Conservation (phyloP, 2,888 invertebrate species). For the Epirrhoe tristata region DNA sequence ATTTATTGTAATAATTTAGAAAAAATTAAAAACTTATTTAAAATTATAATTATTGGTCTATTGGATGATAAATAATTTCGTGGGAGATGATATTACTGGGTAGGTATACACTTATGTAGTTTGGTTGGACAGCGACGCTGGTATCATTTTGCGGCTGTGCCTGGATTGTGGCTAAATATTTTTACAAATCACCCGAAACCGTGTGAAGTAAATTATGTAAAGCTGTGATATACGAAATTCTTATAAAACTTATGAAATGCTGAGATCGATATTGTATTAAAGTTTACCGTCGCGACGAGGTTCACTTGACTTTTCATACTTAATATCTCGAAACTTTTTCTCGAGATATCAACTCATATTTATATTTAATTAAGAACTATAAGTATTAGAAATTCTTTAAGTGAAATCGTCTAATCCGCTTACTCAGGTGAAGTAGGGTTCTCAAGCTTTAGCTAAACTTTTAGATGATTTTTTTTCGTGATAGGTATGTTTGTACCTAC, state of each 20-base stretch:
- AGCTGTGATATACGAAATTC: constrained; percentile 71
- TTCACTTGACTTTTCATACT: constrained; percentile 53
- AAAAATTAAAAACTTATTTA: no score
- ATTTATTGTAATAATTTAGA: background rate
- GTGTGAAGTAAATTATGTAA: constrained; percentile 70
- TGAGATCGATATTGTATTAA: constrained; percentile 58
- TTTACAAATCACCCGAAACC: constrained; percentile 69
- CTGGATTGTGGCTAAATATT: constrained; percentile 62
- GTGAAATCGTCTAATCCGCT: constrained; percentile 58
- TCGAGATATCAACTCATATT: constrained; percentile 54
- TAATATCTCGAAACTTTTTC: constrained; percentile 68
- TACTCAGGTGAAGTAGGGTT: constrained; percentile 66
- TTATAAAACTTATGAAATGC: constrained; percentile 56
- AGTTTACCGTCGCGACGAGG: constrained; percentile 55
- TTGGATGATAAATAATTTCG: background rate
- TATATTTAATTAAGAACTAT: constrained; percentile 37
- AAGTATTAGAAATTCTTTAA: constrained; percentile 40
- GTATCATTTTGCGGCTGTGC: constrained; percentile 32
- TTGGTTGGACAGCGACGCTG: background rate
- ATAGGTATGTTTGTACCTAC: constrained; percentile 50
- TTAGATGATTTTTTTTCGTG: constrained; percentile 61
- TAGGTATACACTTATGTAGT: no score
- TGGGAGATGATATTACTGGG: background rate
- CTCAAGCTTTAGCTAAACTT: constrained; percentile 74
- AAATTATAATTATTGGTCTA: background rate